These are phyloP conservation scores for Pogonomyrmex barbatus DNA, from an alignment of 1,140 invertebrate species.

Conservation along the genomic window DNA sequence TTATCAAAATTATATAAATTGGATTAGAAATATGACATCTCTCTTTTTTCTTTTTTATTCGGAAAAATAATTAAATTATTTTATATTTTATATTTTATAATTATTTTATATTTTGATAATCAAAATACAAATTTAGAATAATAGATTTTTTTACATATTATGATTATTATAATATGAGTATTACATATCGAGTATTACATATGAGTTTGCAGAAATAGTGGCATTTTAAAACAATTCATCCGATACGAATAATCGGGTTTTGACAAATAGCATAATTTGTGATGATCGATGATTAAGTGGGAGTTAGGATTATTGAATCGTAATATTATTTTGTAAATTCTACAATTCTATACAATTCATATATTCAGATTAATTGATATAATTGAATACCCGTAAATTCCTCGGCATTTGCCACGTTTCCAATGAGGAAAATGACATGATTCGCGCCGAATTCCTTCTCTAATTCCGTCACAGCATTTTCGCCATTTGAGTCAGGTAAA, in stretches of 20 bases:
- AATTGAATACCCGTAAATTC: constrained; percentile 61
- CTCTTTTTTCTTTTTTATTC: background rate
- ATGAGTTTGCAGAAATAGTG: background rate
- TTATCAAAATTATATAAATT: background rate
- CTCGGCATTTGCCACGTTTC: constrained; percentile 78
- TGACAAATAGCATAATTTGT: background rate
- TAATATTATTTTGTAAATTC: background rate
- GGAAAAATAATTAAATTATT: background rate
- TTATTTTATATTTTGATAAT: background rate
- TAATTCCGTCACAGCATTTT: constrained; percentile 55
- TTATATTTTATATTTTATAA: background rate
- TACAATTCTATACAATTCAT: background rate
- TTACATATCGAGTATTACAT: background rate
- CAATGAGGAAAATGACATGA: constrained; percentile 78
- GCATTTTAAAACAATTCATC: background rate
- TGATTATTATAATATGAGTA: background rate
- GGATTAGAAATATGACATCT: background rate
- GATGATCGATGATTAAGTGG: background rate
- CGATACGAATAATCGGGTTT: background rate
- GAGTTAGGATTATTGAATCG: background rate
- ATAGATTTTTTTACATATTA: background rate
- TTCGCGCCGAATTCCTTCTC: constrained; percentile 80
- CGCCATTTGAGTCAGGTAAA: constrained; percentile 64
- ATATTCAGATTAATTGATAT: background rate
- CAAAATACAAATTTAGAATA: background rate